A percentile compares a stretch with the other conserved stretches of the same genome.
These are phyloP conservation scores for Phrixothrix hirtus DNA, from an alignment of 2,888 invertebrate species.

Conservation along the genomic window DNA sequence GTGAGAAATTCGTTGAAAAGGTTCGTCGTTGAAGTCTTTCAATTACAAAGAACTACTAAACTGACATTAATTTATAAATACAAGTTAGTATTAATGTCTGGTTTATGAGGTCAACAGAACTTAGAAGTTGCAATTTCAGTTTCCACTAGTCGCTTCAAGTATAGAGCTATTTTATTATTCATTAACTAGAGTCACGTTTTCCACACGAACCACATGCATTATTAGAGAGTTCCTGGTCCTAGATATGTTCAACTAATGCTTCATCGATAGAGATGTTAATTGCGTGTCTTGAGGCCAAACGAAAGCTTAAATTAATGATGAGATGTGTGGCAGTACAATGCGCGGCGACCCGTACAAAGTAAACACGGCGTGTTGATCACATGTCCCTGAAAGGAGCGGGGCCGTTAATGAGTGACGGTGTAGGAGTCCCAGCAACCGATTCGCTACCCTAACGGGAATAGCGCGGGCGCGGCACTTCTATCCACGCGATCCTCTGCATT, in stretches of 20 bases:
- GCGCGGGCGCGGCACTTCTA: constrained; percentile 45
- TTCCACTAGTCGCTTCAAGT: constrained; percentile 18
- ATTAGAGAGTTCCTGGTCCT: constrained; percentile 16
- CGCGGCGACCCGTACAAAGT: constrained; percentile 39
- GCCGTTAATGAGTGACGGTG: constrained; percentile 42
- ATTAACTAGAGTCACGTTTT: constrained; percentile 19
- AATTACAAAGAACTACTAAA: background rate
- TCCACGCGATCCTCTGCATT: constrained; percentile 50
- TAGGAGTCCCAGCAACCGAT: constrained; percentile 35
- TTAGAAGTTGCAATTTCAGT: constrained; percentile 5
- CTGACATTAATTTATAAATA: too few relatives aligned
- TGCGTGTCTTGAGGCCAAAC: constrained; percentile 33
- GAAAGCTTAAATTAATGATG: constrained; percentile 40
- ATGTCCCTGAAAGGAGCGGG: constrained; percentile 41
- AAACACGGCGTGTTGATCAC: constrained; percentile 45
- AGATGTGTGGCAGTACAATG: constrained; percentile 38
- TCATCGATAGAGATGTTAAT: constrained; percentile 38
- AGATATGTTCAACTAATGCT: constrained; percentile 23
- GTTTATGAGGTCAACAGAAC: constrained; percentile 11
- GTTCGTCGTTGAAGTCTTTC: constrained; percentile 5
- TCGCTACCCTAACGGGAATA: constrained; percentile 35
- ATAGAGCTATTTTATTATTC: constrained; percentile 20
- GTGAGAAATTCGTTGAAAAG: constrained; percentile 13
- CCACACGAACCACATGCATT: constrained; percentile 17
- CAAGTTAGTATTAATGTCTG: too few relatives aligned